Conservation (phyloP, 2,797 vertebrate species). For the Masticophis lateralis region DNA sequence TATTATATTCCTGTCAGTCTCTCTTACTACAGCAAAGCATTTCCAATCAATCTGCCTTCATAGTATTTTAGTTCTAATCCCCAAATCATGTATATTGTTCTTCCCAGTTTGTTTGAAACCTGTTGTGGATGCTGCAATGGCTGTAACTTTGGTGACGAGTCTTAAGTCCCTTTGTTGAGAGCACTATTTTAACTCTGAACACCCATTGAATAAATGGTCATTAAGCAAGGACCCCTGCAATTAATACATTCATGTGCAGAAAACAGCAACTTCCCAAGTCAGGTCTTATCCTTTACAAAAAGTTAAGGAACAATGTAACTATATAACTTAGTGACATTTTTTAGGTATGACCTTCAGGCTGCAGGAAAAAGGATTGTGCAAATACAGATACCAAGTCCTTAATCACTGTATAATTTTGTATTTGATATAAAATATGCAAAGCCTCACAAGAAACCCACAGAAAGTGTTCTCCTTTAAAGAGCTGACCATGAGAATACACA, state of each 20-base stretch:
- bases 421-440: neutral
- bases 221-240: neutral
- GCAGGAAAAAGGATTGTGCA: neutral
- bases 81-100: neutral
- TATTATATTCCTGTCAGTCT: neutral
- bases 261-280: neutral
- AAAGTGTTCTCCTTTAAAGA: neutral
- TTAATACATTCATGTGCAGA: constrained; percentile 20
- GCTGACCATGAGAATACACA: neutral
- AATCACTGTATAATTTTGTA: neutral
- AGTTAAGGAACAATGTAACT: neutral
- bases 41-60: neutral
- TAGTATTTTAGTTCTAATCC: neutral
- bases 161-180: neutral
- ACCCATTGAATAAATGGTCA: neutral
- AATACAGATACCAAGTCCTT: neutral
- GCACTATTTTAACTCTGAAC: neutral
- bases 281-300: neutral
- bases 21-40: neutral
- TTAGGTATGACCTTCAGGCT: constrained; percentile 2
- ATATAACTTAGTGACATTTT: neutral
- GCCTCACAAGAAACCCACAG: neutral
- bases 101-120: neutral
- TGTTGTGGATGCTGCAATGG: neutral
- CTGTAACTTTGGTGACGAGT: neutral